Base-by-base conservation (phyloP, 1,140 invertebrate species). In the Marisa cornuarietis region DNA sequence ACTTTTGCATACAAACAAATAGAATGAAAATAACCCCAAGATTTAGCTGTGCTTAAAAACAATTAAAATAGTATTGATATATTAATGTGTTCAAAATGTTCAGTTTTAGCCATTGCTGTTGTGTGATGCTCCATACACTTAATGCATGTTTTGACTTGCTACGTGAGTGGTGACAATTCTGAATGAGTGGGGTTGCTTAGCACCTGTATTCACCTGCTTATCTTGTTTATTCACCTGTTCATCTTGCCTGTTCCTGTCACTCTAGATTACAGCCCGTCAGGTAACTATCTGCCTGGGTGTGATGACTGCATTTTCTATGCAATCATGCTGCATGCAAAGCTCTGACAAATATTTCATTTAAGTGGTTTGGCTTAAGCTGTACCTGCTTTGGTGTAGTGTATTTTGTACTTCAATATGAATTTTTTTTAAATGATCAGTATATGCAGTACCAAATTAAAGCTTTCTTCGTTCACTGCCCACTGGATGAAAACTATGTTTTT, bases 181-280 rank as follows among this genome's bases (percentile, higher is more conserved):
- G 66, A 68, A 68, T 68, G 31, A 68, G 31, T 26, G 66, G 31
- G n/a, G 11, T 51, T 31, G 22, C 49, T 73, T 31, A 42, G 31
- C 31, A 26, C 24, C 31, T 42, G 13, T 71, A 49, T 11, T 71
- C 31, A 10, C 42, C 51, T 71, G 69, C 26, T 24, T 69, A 49
- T 71, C 52, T 51, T 49, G 16, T 71, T n/a, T 16, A 42, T 71
- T 71, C 16, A 42, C 52, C 26, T 31, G 18, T 76, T 63, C n/a
- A 31, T 42, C n/a, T 68, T 79, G 78, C 71, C 69, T 79, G 71
- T 74, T 68, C 71, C 74, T 80, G 51, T 76, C 26, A 22, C 63
- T 68, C 63, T 76, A 80, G 79, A 76, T 63, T 80, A 65, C 72
- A 80, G 73, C 79, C 79, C 9, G 14, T 77, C 51, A 80, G 79